Base-by-base conservation (phyloP, 2,797 vertebrate genomes). In the Notolabrus celidotus region DNA sequence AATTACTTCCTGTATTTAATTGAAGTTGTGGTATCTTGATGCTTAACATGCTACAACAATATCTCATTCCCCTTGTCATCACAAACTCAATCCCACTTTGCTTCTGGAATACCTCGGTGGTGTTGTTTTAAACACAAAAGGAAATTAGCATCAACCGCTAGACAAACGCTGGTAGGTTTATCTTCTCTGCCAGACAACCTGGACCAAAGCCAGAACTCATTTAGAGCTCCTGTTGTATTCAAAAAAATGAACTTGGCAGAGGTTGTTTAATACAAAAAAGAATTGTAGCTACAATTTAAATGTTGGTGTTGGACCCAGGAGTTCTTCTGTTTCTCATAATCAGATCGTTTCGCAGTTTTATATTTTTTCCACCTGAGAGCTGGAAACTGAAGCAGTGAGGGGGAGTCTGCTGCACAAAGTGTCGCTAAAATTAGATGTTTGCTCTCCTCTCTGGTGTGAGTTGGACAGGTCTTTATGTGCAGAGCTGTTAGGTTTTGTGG, bases 51-150 rank as follows among this genome's bases (percentile, higher is more conserved):
- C 23, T 33, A 2, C 20, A 34, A 64, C 20, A 65, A 69, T 16
- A 59, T 19, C 14, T 67, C 19, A 1, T 17, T 55, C 10, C 46
- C 34, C 38, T 8, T n/a, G 4, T 55, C 59, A 42, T 52, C 64
- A 4, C 41, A 19, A 3, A 12, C 5, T 1, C 34, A 20, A 0
- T 11, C 31, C 27, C 39, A 59, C 20, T 49, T 39, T 49, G 31
- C 31, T 42, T 4, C 0, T 11, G 41, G 11, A 6, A 15, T 36
- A 33, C 36, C 54, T 55, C 22, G 14, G 0, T 12, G 25, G 25
- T 75, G 56, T 51, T 52, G 54, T 66, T 77, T 76, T 17, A 61
- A 62, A 54, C 56, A 82, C 55, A 69, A 72, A 63, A 45, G 63
- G 60, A 73, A 78, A 73, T 66, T 23, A 64, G 31, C 36, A 43